Conservation (phyloP, 1,140 invertebrate genomes). For the Aphidius ervi region DNA sequence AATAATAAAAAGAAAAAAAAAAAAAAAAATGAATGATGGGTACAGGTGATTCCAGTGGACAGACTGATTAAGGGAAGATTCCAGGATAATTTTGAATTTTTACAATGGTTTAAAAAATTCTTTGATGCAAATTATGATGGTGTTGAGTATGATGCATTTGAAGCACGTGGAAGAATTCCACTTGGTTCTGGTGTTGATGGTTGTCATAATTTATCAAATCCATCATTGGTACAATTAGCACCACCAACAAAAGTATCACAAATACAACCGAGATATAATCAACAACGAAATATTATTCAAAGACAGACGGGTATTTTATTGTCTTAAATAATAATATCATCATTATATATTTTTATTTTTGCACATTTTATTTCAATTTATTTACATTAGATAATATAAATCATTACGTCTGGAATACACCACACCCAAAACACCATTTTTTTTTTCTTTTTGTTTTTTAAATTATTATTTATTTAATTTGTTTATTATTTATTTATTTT, state of each 20-base stretch:
- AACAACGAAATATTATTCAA: slow-evolving; percentile 44
- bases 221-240: slow-evolving; percentile 49
- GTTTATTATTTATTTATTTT: slow-evolving; percentile 25
- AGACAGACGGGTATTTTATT: slow-evolving; percentile 45
- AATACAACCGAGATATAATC: slow-evolving; percentile 48
- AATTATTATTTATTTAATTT: slow-evolving; percentile 17
- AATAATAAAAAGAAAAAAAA: slow-evolving; percentile 21
- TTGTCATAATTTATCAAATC: slow-evolving; percentile 49
- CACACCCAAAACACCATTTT: too few species aligned
- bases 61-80: slow-evolving; percentile 96
- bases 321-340: slow-evolving; percentile 13
- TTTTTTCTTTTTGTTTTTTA: neutral
- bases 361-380: slow-evolving; percentile 9
- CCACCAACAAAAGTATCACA: slow-evolving; percentile 48
- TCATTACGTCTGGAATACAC: too few species aligned
- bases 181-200: slow-evolving; percentile 60
- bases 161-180: slow-evolving; percentile 73
- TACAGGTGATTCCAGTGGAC: slow-evolving; percentile 94
- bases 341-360: slow-evolving; percentile 21
- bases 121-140: slow-evolving; percentile 99
- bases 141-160: slow-evolving; percentile 86
- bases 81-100: slow-evolving; percentile 99
- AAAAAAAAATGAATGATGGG: slow-evolving; percentile 36
- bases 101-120: slow-evolving; percentile 99
- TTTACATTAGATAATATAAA: too few species aligned